Evolutionary conservation across 2,113 vertebrate species (phyloP).

Genomic region (human): DNA sequence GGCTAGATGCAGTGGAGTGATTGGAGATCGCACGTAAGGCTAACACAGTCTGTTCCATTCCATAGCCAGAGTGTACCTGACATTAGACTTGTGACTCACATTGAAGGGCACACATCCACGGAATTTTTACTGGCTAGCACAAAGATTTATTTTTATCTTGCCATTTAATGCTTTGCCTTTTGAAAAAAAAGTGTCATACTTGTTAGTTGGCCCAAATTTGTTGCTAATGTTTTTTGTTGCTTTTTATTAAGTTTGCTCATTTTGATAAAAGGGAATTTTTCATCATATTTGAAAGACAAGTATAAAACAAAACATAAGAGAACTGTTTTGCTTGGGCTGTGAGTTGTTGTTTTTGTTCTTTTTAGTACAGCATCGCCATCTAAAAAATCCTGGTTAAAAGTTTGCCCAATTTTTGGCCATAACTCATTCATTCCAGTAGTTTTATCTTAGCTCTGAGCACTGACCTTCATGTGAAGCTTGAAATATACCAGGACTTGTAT

Average conservation of each 20-base stretch:
- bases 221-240: not conserved
- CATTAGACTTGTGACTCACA: constrained; percentile 52
- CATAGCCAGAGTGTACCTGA: constrained; percentile 29
- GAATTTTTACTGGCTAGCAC: constrained; percentile 28
- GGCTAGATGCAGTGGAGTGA: not conserved
- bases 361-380: constrained; percentile 17
- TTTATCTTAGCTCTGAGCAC: constrained; percentile 60
- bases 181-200: not conserved
- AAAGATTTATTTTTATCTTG: constrained; percentile 64
- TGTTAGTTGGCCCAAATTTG: not conserved
- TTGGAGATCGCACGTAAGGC: not conserved
- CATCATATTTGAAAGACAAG: constrained; percentile 49
- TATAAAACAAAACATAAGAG: not conserved
- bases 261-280: not conserved
- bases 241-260: constrained; percentile 27
- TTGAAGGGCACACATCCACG: not conserved
- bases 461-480: constrained; percentile 16
- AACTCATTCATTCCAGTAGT: constrained; percentile 54
- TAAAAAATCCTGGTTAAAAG: constrained; percentile 23
- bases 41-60: not conserved
- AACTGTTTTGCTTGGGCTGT: constrained; percentile 36
- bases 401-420: constrained; percentile 45
- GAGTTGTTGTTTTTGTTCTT: constrained; percentile 41
- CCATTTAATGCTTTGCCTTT: constrained; percentile 52
- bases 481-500: constrained; percentile 15